These are phyloP conservation scores for Callaeas wilsoni DNA, from an alignment of 2,113 vertebrate species.

Conservation along the genomic window DNA sequence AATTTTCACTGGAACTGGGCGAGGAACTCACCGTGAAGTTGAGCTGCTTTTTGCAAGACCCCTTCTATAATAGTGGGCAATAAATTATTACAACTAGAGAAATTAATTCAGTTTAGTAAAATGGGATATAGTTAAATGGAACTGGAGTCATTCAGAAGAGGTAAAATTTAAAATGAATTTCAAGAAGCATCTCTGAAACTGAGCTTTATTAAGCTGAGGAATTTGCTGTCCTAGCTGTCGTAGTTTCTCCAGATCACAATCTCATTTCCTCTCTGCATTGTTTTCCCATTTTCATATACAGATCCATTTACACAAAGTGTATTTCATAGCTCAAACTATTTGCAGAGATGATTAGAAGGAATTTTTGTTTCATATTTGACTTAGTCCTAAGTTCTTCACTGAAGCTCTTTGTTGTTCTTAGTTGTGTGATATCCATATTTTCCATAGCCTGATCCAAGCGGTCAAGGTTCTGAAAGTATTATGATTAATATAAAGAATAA, in stretches of 20 bases:
- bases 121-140: neutral
- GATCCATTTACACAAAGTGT: neutral
- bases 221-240: neutral
- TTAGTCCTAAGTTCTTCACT: neutral
- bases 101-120: neutral
- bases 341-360: neutral
- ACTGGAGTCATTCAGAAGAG: neutral
- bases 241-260: neutral
- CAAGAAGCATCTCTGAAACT: neutral
- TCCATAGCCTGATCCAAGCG: neutral
- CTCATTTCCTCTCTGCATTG: neutral
- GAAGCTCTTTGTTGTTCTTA: neutral
- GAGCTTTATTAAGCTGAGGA: neutral
- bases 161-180: neutral
- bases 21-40: neutral
- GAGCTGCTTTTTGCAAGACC: neutral
- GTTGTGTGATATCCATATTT: neutral
- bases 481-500: neutral
- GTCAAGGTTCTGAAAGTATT: neutral
- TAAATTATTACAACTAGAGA: neutral
- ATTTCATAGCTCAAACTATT: neutral
- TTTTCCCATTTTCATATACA: neutral
- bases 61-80: neutral
- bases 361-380: neutral
- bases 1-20: neutral